Evolutionary conservation across 2,888 invertebrate genomes (phyloP).

Genomic region (Cynaeus angustus): DNA sequence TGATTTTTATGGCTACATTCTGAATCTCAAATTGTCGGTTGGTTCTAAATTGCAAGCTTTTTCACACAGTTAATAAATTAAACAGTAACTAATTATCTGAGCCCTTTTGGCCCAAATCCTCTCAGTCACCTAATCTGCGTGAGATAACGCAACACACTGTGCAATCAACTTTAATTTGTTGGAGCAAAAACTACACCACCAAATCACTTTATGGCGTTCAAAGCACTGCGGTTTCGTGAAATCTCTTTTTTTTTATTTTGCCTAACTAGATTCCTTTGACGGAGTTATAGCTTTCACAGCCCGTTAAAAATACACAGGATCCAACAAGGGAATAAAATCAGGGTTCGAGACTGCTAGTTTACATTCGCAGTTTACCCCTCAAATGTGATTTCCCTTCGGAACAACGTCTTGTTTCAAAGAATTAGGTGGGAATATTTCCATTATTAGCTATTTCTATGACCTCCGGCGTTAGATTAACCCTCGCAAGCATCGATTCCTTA

Average conservation of each 20-base stretch:
- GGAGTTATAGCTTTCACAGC: constrained; percentile 3
- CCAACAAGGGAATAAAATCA: constrained; percentile 18
- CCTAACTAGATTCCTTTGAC: constrained; percentile 11
- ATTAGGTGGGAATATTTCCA: too few species aligned
- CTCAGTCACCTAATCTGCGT: constrained; percentile 5
- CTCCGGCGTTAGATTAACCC: too few species aligned
- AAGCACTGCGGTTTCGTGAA: background rate
- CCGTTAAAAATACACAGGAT: constrained; percentile 26
- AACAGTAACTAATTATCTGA: too few species aligned
- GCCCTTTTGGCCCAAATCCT: too few species aligned
- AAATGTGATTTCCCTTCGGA: constrained; percentile 23
- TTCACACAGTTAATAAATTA: too few species aligned
- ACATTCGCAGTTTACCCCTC: constrained; percentile 20
- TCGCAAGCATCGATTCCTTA: constrained; percentile 6
- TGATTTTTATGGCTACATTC: too few species aligned
- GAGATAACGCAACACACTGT: constrained; percentile 1
- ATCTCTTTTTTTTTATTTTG: background rate
- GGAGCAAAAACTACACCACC: background rate
- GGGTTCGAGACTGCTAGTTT: constrained; percentile 21
- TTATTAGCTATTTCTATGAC: too few species aligned
- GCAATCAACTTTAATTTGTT: background rate
- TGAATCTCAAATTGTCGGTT: too few species aligned
- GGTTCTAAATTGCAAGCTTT: too few species aligned
- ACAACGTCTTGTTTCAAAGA: too few species aligned
- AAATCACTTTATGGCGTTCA: constrained; percentile 7